These are phyloP conservation scores for Mormyrus hasselquistii DNA, from an alignment of 2,797 vertebrate species.

Conservation along the genomic window DNA sequence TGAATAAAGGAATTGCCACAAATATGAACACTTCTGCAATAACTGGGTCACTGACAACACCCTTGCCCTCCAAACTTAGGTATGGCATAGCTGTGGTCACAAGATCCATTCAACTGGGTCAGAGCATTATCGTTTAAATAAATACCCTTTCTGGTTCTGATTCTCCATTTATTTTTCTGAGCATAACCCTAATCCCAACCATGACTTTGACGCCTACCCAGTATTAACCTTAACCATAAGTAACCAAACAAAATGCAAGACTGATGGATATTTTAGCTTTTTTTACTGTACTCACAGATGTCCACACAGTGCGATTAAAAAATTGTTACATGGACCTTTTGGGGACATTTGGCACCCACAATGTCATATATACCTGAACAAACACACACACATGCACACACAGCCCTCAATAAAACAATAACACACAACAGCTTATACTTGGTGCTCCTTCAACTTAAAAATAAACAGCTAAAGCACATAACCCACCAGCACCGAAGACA, in stretches of 20 bases:
- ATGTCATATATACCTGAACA: background rate
- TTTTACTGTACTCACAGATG: background rate
- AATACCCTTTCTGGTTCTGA: background rate
- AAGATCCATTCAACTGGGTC: background rate
- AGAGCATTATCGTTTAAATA: background rate
- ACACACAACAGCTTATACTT: background rate
- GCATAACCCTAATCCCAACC: background rate
- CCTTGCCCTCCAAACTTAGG: background rate
- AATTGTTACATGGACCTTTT: too few species aligned
- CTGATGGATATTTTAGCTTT: background rate
- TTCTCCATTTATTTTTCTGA: background rate
- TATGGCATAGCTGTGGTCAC: background rate
- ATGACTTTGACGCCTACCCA: background rate
- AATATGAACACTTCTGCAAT: background rate
- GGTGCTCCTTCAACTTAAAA: background rate
- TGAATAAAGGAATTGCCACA: background rate
- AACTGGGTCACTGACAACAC: background rate
- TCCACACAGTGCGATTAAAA: too few species aligned
- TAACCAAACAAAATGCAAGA: background rate
- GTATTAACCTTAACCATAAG: background rate
- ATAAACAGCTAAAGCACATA: background rate
- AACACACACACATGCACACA: background rate
- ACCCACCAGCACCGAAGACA: background rate
- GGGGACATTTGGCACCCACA: background rate
- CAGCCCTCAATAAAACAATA: background rate